Base-by-base conservation (phyloP, 2,113 vertebrate genomes). In the Urocolius indicus region DNA sequence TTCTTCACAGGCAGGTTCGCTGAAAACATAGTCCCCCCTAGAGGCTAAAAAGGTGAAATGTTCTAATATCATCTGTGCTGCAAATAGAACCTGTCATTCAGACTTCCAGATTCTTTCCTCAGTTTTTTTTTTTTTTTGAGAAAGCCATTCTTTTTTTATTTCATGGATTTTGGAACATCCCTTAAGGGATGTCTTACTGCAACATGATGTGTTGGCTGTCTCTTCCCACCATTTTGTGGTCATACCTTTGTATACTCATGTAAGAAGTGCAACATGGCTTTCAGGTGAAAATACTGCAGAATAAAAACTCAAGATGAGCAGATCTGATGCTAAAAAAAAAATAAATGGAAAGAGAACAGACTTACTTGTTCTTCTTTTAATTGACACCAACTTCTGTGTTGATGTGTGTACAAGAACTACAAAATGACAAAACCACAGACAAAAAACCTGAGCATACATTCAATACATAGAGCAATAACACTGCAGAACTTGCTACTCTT, bases 11-110 rank as follows among this genome's bases (percentile, higher is more conserved):
- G n/a, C n/a, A 81, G 58, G 68, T 98, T 97, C 29, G 9, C 95
- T 98, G 97, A 97, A 98, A 98, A 94, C 95, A 97, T 73, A 98
- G 98, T 97, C 91, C 98, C 98, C 97, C 94, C 98, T 98, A 98
- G 97, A 98, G 98, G 97, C 38, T 92, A 95, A 96, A 97, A 95
- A 90, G 87, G 94, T 94, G 62, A 97, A 97, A 96, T 80, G 78
- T 75, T 79, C 74, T 82, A 75, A 78, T 27, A 57, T 55, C 2
- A 3, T 51, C 27, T 52, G 9, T 30, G 73, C 62, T 61, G 54
- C 48, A 89, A 89, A 73, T 36, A n/a, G 0, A 63, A 51, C 6
- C 16, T 87, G 32, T 15, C 11, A 13, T n/a, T 69, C 11, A 49
- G 54, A 45, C 45, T 79, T 83, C 4, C 4, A 74, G 51, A 55